phyloP scores from a whole-genome alignment of 1,140 invertebrate species.

The Rhagoletis pomonella region DNA sequence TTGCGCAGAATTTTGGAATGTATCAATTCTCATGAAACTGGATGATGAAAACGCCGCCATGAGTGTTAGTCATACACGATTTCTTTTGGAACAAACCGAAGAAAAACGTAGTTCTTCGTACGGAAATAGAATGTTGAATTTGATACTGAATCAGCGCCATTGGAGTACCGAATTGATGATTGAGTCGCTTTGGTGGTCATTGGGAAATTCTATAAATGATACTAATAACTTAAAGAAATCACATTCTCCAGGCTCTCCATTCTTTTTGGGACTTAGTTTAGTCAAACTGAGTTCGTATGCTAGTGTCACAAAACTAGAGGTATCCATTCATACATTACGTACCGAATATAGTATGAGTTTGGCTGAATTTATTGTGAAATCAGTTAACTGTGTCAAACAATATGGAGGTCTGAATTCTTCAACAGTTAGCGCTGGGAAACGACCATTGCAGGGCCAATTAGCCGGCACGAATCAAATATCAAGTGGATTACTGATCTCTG shows the following conservation, averaged over 20 bases:
- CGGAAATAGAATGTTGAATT: constrained; percentile 71
- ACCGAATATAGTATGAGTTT: constrained; percentile 78
- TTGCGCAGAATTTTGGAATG: constrained; percentile 79
- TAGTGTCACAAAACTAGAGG: constrained; percentile 76
- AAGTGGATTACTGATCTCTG: constrained; percentile 58
- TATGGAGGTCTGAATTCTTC: constrained; percentile 60
- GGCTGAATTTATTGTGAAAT: constrained; percentile 73
- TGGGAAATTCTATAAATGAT: constrained; percentile 77
- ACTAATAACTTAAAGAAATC: constrained; percentile 79
- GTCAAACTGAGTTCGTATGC: constrained; percentile 82
- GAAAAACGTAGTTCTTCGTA: constrained; percentile 76
- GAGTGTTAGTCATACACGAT: constrained; percentile 79
- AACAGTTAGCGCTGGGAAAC: not conserved
- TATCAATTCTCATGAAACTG: constrained; percentile 75
- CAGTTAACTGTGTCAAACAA: constrained; percentile 68
- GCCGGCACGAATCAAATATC: not conserved
- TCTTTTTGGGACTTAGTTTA: constrained; percentile 86
- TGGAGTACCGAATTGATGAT: constrained; percentile 84
- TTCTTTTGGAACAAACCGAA: constrained; percentile 78
- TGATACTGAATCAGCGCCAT: constrained; percentile 75
- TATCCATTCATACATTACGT: constrained; percentile 81
- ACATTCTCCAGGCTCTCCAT: constrained; percentile 87
- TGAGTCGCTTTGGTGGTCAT: constrained; percentile 84
- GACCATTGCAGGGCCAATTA: not conserved
- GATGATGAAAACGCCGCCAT: constrained; percentile 75